phyloP scores from a whole-genome alignment of 1,140 invertebrate species.

The Patella vulgata region DNA sequence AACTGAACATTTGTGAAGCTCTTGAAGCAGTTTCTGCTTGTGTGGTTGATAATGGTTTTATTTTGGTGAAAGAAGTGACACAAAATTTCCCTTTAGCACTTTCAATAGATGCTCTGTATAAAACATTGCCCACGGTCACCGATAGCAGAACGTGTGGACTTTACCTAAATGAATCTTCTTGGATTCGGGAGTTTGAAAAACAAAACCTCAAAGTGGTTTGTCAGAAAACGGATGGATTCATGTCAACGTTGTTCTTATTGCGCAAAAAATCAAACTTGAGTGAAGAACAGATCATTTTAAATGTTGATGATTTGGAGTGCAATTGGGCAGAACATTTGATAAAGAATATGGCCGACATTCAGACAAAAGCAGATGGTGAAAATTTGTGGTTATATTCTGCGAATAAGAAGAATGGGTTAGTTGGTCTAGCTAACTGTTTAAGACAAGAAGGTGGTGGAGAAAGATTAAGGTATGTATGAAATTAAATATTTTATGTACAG shows the following conservation, averaged over 20 bases:
- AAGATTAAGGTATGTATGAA: slow-evolving; percentile 72
- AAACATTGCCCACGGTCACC: slow-evolving; percentile 15
- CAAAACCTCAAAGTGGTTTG: slow-evolving; percentile 65
- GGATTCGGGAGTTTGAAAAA: slow-evolving; percentile 64
- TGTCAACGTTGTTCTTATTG: slow-evolving; percentile 60
- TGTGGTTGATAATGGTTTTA: slow-evolving; percentile 78
- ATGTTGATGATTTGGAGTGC: slow-evolving; percentile 63
- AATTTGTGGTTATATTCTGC: slow-evolving; percentile 59
- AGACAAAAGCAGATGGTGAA: slow-evolving; percentile 64
- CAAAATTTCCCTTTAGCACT: slow-evolving; percentile 64
- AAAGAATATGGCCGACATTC: slow-evolving; percentile 68
- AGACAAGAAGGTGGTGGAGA: slow-evolving; percentile 83
- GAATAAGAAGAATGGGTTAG: slow-evolving; percentile 73
- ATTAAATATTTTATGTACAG: slow-evolving; percentile 1
- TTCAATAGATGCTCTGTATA: slow-evolving; percentile 32
- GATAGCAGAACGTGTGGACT: slow-evolving; percentile 44
- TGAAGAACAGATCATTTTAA: slow-evolving; percentile 26
- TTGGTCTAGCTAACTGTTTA: slow-evolving; percentile 91
- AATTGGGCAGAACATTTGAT: slow-evolving; percentile 85
- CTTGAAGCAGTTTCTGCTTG: slow-evolving; percentile 70
- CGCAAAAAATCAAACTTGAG: slow-evolving; percentile 15
- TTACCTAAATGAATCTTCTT: slow-evolving; percentile 56
- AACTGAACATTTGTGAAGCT: slow-evolving; percentile 56
- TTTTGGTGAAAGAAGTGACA: slow-evolving; percentile 80
- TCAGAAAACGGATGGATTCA: slow-evolving; percentile 54